Percentiles rank a stretch among this genome's conserved stretches.
These are phyloP conservation scores for Tachysurus fulvidraco DNA, from an alignment of 2,113 vertebrate genomes.

Conservation along the genomic window DNA sequence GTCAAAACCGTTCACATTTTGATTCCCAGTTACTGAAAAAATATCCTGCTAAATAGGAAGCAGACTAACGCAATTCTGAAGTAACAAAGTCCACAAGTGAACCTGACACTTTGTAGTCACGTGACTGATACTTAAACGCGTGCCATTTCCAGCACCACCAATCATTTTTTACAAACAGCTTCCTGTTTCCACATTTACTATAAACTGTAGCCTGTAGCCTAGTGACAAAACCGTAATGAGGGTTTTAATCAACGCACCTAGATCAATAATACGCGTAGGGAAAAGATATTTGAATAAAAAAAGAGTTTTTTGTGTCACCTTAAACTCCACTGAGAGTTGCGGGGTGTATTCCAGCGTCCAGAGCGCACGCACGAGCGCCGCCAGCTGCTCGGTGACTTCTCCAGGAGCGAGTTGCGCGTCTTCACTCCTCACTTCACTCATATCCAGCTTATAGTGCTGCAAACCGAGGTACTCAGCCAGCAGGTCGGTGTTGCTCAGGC, in stretches of 20 bases:
- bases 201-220: background rate
- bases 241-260: background rate
- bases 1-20: background rate
- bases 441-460: slow-evolving; percentile 75
- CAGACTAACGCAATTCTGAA: slow-evolving; percentile 6
- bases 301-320: slow-evolving; percentile 72
- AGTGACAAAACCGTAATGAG: background rate
- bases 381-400: slow-evolving; percentile 95
- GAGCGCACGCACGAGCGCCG: slow-evolving; percentile 90
- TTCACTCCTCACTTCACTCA: slow-evolving; percentile 67
- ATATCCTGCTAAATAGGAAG: background rate
- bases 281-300: background rate
- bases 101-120: background rate
- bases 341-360: slow-evolving; percentile 99
- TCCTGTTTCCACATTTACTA: slow-evolving; percentile 8
- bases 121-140: background rate
- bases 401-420: slow-evolving; percentile 68
- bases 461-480: slow-evolving; percentile 93
- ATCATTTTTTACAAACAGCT: background rate
- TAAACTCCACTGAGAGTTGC: slow-evolving; percentile 96
- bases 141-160: background rate
- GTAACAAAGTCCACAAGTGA: background rate
- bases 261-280: background rate
- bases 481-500: slow-evolving; percentile 97
- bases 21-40: background rate